Percentiles rank a stretch among this genome's conserved stretches.
phyloP scores from a whole-genome alignment of 2,113 vertebrate genomes.

The Apteryx mantelli region DNA sequence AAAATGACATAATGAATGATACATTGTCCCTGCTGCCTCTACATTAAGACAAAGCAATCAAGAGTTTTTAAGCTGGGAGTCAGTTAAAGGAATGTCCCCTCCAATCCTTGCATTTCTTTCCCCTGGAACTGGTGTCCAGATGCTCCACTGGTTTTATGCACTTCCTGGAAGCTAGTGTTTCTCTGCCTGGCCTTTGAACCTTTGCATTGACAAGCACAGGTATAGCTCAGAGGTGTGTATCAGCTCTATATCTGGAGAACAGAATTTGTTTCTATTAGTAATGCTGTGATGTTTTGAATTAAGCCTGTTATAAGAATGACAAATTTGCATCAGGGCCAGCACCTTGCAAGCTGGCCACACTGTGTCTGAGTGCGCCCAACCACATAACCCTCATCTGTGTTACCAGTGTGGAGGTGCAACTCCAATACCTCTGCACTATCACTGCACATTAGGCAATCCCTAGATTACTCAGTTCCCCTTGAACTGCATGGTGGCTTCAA shows the following conservation, averaged over 20 bases:
- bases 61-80: background rate
- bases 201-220: background rate
- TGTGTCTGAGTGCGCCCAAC: background rate
- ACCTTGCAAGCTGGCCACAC: background rate
- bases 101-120: background rate
- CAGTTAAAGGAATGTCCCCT: background rate
- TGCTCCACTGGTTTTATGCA: background rate
- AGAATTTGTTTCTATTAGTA: background rate
- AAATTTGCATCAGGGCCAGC: accelerated
- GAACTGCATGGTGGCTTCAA: accelerated
- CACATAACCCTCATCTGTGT: background rate
- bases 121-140: background rate
- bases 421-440: background rate
- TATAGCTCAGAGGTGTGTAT: background rate
- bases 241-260: background rate
- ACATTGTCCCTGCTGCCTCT: background rate
- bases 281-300: background rate
- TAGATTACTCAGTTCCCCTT: background rate
- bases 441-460: background rate
- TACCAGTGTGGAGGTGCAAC: background rate
- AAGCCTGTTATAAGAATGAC: background rate
- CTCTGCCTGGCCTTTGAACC: background rate
- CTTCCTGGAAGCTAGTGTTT: background rate
- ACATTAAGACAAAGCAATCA: constrained; percentile 1
- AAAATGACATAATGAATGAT: constrained; percentile 56